A percentile compares a stretch with the other conserved stretches of the same genome.
These are phyloP conservation scores for Adelognathus sp. DNA, from an alignment of 2,888 invertebrate genomes.

Conservation along the genomic window DNA sequence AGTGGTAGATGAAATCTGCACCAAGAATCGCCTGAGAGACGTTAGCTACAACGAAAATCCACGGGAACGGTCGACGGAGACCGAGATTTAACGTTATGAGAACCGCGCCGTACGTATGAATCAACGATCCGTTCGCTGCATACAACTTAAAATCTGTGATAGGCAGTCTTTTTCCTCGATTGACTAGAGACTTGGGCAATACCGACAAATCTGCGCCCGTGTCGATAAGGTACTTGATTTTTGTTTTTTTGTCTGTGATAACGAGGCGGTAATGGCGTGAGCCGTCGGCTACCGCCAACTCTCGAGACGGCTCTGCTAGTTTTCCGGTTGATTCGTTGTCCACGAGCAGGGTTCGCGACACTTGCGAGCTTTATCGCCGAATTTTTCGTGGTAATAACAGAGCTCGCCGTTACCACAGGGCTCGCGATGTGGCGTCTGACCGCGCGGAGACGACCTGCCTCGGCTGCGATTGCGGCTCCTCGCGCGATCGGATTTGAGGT, in stretches of 20 bases:
- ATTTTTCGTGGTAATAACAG: slow-evolving; percentile 40
- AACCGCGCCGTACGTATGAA: slow-evolving; percentile 1
- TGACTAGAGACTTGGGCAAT: background rate
- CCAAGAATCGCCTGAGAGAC: slow-evolving; percentile 14
- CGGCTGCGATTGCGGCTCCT: background rate
- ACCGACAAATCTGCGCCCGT: slow-evolving; percentile 29
- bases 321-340: slow-evolving; percentile 2
- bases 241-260: slow-evolving; percentile 10
- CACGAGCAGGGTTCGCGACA: slow-evolving; percentile 34
- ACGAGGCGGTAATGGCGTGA: slow-evolving; percentile 29
- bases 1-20: background rate
- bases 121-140: slow-evolving; percentile 31
- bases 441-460: background rate
- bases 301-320: slow-evolving; percentile 21
- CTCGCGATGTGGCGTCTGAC: background rate
- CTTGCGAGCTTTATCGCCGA: slow-evolving; percentile 33
- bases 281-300: slow-evolving; percentile 14
- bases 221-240: background rate
- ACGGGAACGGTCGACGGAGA: slow-evolving; percentile 5
- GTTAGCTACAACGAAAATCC: slow-evolving; percentile 19
- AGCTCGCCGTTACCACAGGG: background rate
- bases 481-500: background rate
- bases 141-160: slow-evolving; percentile 23
- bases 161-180: background rate
- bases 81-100: background rate